Base-by-base conservation (phyloP, 35 echinoderm and acorn worm species). In the Lytechinus variegatus region DNA sequence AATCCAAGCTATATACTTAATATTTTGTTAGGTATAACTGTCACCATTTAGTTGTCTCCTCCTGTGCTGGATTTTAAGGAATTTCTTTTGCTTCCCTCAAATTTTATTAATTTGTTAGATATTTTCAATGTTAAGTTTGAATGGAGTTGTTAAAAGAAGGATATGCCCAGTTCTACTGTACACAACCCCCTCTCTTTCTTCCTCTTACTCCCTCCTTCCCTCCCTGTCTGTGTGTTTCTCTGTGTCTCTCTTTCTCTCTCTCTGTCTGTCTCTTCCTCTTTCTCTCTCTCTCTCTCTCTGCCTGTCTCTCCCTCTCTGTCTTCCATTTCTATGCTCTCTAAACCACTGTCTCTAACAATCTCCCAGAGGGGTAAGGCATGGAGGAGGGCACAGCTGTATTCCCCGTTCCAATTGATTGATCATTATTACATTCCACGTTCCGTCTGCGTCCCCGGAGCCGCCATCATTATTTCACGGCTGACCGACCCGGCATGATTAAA, bases 401-500 rank as follows among this genome's bases (percentile, higher is more conserved):
- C 66, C 66, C 66, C 19, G 66, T 79, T 79, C 66, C 66, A 79
- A 79, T 79, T 79, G 66, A 79, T 79, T 79, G 66, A 79, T 79
- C 66, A 79, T 79, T 79, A 79, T 79, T 79, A 79, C 66, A 79
- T 79, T 79, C 66, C 66, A 24, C n/a, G 66, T 79, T 79, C 24
- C 66, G 66, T 79, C 66, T 79, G 66, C 2, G 66, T 79, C 66
- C 66, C 66, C 66, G 66, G 66, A 79, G 66, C 66, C 66, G 16
- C 16, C 66, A 79, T 79, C 66, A 79, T 79, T 79, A 79, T 79
- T 79, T 79, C 66, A 79, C 19, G 66, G 16, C 21, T 79, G 66
- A 79, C 66, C 66, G 66, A 24, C 66, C n/a, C 21, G 21, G 66
- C 66, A 24, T 79, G 66, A 79, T 79, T 79, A 79, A 79, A 79